phyloP scores from a whole-genome alignment of 1,140 invertebrate species.

The Cyclargus thomasi region DNA sequence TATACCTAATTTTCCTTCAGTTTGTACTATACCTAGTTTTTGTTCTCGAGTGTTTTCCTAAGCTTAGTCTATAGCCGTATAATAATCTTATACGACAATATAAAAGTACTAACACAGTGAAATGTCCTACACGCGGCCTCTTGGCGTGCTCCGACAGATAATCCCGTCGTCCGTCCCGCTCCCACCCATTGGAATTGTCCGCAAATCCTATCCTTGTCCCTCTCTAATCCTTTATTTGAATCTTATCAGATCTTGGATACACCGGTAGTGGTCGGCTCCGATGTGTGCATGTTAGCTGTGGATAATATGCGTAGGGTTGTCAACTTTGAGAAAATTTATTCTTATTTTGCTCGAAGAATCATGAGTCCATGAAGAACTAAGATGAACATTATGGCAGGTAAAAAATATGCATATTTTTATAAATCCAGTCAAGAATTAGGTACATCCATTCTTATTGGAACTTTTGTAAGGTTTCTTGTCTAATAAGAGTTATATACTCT shows the following conservation, averaged over 20 bases:
- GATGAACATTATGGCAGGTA: too few relatives aligned
- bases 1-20: too few relatives aligned
- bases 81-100: slow-evolving; percentile 22
- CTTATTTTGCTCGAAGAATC: too few relatives aligned
- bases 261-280: slow-evolving; percentile 58
- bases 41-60: not conserved
- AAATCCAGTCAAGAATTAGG: too few relatives aligned
- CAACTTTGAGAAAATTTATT: slow-evolving; percentile 12
- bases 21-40: too few relatives aligned
- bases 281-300: slow-evolving; percentile 57
- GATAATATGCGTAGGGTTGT: slow-evolving; percentile 54
- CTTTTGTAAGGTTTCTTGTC: too few relatives aligned
- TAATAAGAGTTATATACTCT: too few relatives aligned
- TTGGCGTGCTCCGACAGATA: slow-evolving; percentile 65
- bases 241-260: slow-evolving; percentile 75
- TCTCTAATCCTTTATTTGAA: slow-evolving; percentile 77
- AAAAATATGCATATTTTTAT: too few relatives aligned
- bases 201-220: slow-evolving; percentile 65
- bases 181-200: slow-evolving; percentile 38
- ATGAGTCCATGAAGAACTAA: too few relatives aligned
- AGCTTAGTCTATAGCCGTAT: not conserved
- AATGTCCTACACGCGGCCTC: slow-evolving; percentile 22
- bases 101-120: slow-evolving; percentile 27
- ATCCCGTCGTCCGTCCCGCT: slow-evolving; percentile 59
- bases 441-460: too few relatives aligned